Conservation (phyloP, 2,113 vertebrate genomes). For the Phasianus colchicus region DNA sequence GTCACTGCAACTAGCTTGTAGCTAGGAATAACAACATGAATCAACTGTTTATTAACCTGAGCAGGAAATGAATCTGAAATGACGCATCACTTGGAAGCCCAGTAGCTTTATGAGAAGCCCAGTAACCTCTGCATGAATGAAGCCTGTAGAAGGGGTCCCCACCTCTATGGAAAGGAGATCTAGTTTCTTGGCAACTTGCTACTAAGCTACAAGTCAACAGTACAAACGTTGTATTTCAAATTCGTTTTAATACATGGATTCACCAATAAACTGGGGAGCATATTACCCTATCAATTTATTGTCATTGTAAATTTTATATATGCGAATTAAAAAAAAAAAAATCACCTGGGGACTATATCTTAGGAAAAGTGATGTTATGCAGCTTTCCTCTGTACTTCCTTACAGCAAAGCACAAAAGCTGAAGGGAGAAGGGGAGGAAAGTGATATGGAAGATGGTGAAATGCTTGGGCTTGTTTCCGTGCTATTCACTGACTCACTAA, state of each 20-base stretch:
- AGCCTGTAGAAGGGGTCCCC: not conserved
- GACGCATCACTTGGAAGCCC: not conserved
- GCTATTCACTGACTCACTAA: not conserved
- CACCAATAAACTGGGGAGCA: not conserved
- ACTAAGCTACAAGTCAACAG: not conserved
- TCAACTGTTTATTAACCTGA: slow-evolving; percentile 39
- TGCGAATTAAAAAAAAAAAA: not conserved
- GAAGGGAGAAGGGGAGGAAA: not conserved
- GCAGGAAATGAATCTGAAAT: slow-evolving; percentile 42
- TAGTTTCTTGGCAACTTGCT: not conserved
- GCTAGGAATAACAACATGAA: slow-evolving; percentile 14
- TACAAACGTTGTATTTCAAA: not conserved
- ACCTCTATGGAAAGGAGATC: not conserved
- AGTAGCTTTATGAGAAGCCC: not conserved
- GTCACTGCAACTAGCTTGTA: not conserved
- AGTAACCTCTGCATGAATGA: not conserved
- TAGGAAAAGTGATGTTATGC: not conserved
- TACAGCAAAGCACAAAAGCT: not conserved
- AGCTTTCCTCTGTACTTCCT: not conserved
- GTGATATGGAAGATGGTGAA: not conserved
- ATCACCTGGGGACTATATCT: not conserved
- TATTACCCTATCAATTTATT: not conserved
- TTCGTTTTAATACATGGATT: not conserved
- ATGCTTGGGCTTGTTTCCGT: not conserved
- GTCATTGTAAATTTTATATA: not conserved